phyloP scores from a whole-genome alignment of 37 sponge, comb jelly and placozoan species.

The Axinella damicornis region DNA sequence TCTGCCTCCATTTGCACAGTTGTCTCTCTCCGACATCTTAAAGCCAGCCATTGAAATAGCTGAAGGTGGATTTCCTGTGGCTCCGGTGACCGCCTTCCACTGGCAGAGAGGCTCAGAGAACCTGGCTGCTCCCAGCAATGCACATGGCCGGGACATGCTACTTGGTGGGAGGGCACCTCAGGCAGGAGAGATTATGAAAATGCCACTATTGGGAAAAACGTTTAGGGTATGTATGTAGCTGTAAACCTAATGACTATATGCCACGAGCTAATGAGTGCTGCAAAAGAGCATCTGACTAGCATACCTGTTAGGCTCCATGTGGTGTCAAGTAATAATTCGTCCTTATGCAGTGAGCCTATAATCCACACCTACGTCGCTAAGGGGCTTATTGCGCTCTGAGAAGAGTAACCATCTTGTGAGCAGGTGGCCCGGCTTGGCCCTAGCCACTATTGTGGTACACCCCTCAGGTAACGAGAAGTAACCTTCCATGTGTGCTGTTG shows the following conservation, averaged over 20 bases:
- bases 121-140: constrained; percentile 45
- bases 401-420: no score
- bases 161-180: constrained; percentile 64
- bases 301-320: no score
- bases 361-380: no score
- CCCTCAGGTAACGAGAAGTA: no score
- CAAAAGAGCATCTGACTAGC: no score
- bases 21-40: constrained; percentile 62
- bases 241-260: neutral
- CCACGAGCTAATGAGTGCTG: neutral
- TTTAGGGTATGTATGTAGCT: constrained; percentile 49
- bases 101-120: constrained; percentile 60
- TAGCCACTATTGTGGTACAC: no score
- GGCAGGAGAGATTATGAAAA: constrained; percentile 82
- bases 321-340: no score
- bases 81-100: constrained; percentile 53
- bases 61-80: constrained; percentile 81
- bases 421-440: no score
- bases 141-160: constrained; percentile 68
- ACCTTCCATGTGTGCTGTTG: no score
- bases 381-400: no score
- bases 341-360: no score
- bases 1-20: constrained; percentile 35
- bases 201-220: constrained; percentile 81
- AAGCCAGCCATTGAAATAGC: constrained; percentile 84